phyloP scores from a whole-genome alignment of 2,888 invertebrate species.

The Steinernema carpocapsae region DNA sequence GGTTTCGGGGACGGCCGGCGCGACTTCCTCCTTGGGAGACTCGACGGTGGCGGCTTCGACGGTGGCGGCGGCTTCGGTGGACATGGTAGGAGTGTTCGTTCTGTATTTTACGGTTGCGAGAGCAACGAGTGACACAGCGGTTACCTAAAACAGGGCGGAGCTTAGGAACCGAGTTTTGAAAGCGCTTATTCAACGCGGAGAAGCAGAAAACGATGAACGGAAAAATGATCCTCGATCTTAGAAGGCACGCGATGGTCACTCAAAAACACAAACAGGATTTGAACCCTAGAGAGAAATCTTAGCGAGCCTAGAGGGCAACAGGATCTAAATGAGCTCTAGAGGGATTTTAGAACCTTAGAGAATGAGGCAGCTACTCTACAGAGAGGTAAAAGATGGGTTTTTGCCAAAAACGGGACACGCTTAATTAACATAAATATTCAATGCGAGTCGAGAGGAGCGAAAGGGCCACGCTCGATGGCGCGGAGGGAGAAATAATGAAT shows the following conservation, averaged over 20 bases:
- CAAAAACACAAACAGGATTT: no score
- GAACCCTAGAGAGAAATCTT: no score
- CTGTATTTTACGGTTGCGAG: not conserved
- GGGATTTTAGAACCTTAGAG: not conserved
- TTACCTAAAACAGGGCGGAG: slow-evolving; percentile 8
- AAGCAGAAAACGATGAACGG: not conserved
- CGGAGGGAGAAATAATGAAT: slow-evolving; percentile 1
- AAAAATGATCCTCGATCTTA: no score
- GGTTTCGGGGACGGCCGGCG: slow-evolving; percentile 26
- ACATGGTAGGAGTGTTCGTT: slow-evolving; percentile 10
- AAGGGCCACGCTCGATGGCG: not conserved
- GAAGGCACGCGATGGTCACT: no score
- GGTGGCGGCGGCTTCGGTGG: slow-evolving; percentile 26
- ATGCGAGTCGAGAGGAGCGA: not conserved
- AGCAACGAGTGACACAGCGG: slow-evolving; percentile 15
- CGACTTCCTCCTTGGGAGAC: slow-evolving; percentile 22
- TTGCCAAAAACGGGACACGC: not conserved
- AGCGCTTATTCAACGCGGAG: not conserved
- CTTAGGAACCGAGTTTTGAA: not conserved
- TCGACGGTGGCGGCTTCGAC: slow-evolving; percentile 24
- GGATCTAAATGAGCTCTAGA: not conserved
- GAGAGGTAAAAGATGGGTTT: not conserved
- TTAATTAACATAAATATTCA: slow-evolving; percentile 33
- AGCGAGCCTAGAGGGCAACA: no score
- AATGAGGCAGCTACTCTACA: not conserved